Conservation (phyloP, 2,888 invertebrate genomes). For the Linnaemya tessellans region DNA sequence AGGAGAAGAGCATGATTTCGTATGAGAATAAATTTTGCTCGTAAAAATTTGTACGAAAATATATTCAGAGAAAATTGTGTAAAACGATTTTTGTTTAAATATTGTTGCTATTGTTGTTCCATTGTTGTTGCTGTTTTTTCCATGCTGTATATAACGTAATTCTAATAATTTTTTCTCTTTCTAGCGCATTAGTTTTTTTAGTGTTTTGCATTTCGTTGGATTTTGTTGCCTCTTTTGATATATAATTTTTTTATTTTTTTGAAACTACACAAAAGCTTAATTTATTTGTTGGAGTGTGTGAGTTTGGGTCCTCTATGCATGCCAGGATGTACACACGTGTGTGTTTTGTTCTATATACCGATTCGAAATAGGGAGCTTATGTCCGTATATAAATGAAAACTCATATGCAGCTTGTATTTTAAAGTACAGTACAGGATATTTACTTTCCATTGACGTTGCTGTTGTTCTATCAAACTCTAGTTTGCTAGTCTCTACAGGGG, state of each 20-base stretch:
- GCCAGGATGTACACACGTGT: neutral
- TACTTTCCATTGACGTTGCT: slow-evolving; percentile 11
- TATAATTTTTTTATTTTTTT: slow-evolving; percentile 58
- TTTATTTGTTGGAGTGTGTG: slow-evolving; percentile 19
- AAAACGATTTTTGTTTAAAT: slow-evolving; percentile 45
- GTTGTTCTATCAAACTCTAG: slow-evolving; percentile 63
- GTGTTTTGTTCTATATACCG: neutral
- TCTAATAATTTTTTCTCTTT: slow-evolving; percentile 82
- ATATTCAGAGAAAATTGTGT: slow-evolving; percentile 55
- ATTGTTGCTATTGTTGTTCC: slow-evolving; percentile 1
- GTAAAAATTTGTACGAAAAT: slow-evolving; percentile 20
- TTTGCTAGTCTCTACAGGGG: neutral
- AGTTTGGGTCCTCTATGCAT: neutral
- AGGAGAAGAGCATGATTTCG: slow-evolving; percentile 41
- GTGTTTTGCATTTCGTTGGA: slow-evolving; percentile 81
- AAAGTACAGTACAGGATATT: slow-evolving; percentile 58
- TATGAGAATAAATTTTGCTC: slow-evolving; percentile 41
- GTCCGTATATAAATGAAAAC: neutral
- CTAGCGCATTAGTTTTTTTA: slow-evolving; percentile 81
- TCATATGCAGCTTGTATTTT: neutral
- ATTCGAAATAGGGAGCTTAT: slow-evolving; percentile 58
- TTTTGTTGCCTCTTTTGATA: slow-evolving; percentile 79
- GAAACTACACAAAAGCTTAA: slow-evolving; percentile 64
- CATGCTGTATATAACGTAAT: slow-evolving; percentile 65
- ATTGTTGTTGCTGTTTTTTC: neutral